phyloP scores from a whole-genome alignment of 2,888 invertebrate species.

The Euplexia lucipara region DNA sequence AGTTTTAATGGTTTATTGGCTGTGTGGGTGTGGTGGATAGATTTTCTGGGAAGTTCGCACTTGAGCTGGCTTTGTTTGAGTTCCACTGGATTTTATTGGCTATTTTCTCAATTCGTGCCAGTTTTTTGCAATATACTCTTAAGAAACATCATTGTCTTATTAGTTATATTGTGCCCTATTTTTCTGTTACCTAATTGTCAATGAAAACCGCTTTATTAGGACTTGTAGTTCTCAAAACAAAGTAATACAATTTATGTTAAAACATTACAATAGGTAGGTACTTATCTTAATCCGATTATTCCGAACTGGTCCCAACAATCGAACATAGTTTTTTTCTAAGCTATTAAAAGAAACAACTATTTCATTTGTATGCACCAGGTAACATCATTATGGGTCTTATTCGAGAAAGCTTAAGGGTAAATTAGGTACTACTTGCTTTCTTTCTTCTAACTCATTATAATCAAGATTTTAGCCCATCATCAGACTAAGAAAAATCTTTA shows the following conservation, averaged over 20 bases:
- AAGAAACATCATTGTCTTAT: too few relatives aligned
- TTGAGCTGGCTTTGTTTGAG: constrained; percentile 3
- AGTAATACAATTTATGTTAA: background rate
- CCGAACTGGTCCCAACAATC: background rate
- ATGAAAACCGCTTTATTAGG: background rate
- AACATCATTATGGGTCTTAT: background rate
- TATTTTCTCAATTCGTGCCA: background rate
- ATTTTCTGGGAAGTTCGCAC: constrained; percentile 3
- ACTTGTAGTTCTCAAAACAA: background rate
- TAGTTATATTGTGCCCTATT: too few relatives aligned
- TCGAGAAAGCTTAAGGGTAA: too few relatives aligned
- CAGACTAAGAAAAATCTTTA: too few relatives aligned
- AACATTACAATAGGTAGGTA: background rate
- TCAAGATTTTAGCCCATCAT: too few relatives aligned
- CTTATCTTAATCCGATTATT: constrained; percentile 34
- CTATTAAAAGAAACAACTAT: constrained; percentile 2
- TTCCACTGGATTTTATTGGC: background rate
- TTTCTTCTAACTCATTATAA: too few relatives aligned
- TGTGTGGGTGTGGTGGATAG: background rate
- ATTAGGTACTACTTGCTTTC: too few relatives aligned
- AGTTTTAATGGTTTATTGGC: constrained; percentile 45
- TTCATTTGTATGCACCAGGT: background rate
- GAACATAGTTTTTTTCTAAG: background rate
- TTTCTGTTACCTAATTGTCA: too few relatives aligned
- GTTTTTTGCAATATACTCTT: background rate